Conservation (phyloP, 2,797 vertebrate genomes). For the Anomalospiza imberbis region DNA sequence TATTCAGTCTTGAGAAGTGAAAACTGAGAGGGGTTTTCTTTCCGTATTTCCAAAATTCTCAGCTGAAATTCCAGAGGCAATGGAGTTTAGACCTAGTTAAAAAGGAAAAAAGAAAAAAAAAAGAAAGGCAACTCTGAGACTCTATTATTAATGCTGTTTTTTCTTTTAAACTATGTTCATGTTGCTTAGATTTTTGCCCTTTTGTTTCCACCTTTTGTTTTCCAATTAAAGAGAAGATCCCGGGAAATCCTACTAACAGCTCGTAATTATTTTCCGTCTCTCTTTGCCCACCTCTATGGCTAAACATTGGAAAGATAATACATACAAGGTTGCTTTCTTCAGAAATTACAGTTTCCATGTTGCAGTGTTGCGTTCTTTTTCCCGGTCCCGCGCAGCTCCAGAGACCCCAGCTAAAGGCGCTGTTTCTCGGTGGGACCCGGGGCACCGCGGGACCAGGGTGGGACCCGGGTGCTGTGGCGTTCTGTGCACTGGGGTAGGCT, state of each 20-base stretch:
- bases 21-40: not conserved
- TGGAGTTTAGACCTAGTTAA: not conserved
- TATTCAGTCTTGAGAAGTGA: not conserved
- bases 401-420: too few species aligned
- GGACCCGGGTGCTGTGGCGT: too few species aligned
- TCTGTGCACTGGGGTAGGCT: too few species aligned
- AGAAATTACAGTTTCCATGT: not conserved
- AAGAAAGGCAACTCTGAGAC: not conserved
- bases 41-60: not conserved
- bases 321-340: not conserved
- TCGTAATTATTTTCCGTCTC: not conserved
- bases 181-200: not conserved
- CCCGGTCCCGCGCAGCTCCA: too few species aligned
- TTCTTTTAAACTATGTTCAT: not conserved
- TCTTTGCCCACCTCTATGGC: not conserved
- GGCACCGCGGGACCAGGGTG: too few species aligned
- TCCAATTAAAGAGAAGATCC: not conserved
- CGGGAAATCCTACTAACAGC: not conserved
- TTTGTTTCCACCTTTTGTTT: not conserved
- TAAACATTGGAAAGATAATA: not conserved
- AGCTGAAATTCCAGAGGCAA: not conserved
- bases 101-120: not conserved
- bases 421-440: too few species aligned
- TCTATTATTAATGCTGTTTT: not conserved
- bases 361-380: too few species aligned